phyloP scores from a whole-genome alignment of 2,113 vertebrate species.

The Eptesicus fuscus region DNA sequence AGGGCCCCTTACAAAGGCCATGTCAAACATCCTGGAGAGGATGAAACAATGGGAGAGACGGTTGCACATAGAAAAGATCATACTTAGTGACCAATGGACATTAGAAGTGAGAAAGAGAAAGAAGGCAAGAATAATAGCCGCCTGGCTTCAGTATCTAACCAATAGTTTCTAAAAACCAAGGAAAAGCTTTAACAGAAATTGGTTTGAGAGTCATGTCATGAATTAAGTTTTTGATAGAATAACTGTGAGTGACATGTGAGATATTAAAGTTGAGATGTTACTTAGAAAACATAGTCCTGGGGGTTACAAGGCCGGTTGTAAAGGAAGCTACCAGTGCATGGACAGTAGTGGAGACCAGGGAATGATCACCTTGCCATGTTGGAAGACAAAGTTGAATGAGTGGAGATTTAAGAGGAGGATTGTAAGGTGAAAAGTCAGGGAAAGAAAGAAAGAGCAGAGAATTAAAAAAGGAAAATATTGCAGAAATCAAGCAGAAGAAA shows the following conservation, averaged over 20 bases:
- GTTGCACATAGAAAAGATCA: not conserved
- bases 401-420: not conserved
- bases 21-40: not conserved
- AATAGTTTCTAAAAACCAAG: not conserved
- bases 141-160: not conserved
- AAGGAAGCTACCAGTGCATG: not conserved
- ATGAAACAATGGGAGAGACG: not conserved
- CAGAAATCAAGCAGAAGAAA: not conserved
- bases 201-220: not conserved
- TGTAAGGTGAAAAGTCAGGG: not conserved
- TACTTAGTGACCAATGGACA: not conserved
- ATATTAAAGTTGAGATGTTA: not conserved
- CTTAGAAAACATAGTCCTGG: not conserved
- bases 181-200: not conserved
- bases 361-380: not conserved
- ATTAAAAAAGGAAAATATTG: not conserved
- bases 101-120: not conserved
- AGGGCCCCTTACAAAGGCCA: not conserved
- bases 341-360: not conserved
- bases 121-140: not conserved
- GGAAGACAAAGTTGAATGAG: not conserved
- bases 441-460: not conserved
- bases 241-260: not conserved
- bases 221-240: not conserved
- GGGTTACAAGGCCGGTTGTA: not conserved